Conservation (phyloP, 2,113 vertebrate species). For the Parotia lawesii region DNA sequence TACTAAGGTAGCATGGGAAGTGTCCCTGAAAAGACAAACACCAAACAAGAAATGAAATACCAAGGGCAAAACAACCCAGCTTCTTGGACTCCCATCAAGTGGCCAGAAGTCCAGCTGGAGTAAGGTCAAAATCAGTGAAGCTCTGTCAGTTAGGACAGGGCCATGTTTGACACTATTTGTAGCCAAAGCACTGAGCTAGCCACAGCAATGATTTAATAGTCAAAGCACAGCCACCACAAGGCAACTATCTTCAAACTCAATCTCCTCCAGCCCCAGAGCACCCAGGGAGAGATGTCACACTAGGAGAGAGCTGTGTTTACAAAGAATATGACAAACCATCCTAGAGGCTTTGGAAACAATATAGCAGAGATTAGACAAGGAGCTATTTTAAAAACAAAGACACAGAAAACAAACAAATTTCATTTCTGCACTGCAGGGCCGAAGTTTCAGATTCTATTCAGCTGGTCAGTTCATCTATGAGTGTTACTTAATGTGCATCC, state of each 20-base stretch:
- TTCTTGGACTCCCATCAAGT: neutral
- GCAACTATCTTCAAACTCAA: neutral
- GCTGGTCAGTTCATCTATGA: neutral
- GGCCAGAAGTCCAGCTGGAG: neutral
- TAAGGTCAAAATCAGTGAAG: neutral
- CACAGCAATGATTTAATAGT: neutral
- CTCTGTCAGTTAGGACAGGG: neutral
- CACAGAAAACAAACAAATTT: neutral
- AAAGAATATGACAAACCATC: neutral
- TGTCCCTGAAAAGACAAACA: neutral
- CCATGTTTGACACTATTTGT: neutral
- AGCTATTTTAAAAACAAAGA: neutral
- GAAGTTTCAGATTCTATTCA: neutral
- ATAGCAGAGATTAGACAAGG: neutral
- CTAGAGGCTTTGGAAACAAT: neutral
- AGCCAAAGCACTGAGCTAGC: neutral
- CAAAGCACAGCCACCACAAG: neutral
- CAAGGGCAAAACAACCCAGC: neutral
- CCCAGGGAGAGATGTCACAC: fast-evolving
- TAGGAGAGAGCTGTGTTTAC: neutral
- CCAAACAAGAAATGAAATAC: neutral
- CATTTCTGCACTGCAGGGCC: neutral
- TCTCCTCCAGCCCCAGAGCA: neutral
- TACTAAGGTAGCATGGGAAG: neutral
- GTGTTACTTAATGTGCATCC: neutral